phyloP scores from a whole-genome alignment of 2,113 vertebrate species.

The Muscicapa adusta region DNA sequence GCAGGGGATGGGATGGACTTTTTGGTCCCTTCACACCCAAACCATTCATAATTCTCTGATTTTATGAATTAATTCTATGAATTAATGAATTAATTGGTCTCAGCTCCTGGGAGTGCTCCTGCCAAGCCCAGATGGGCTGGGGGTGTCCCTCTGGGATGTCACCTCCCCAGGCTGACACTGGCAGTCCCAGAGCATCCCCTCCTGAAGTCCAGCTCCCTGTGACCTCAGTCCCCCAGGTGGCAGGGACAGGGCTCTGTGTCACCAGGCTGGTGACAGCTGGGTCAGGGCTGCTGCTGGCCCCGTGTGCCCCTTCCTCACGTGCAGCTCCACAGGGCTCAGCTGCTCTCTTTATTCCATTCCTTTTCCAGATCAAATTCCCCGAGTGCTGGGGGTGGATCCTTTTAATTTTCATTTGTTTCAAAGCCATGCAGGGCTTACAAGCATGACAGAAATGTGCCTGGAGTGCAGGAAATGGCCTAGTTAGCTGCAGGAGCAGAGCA shows the following conservation, averaged over 20 bases:
- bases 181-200: not conserved
- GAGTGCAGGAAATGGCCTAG: conserved; percentile 52
- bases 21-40: not conserved
- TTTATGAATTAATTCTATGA: not conserved
- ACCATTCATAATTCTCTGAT: not conserved
- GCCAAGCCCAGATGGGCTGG: fast-evolving
- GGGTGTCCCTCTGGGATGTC: fast-evolving
- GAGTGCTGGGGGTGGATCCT: conserved; percentile 11
- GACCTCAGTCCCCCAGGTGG: fast-evolving
- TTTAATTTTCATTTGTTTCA: conserved; percentile 36
- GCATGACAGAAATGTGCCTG: conserved; percentile 27
- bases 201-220: fast-evolving
- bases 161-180: not conserved
- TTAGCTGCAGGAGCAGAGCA: conserved; percentile 36
- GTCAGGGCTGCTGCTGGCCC: not conserved
- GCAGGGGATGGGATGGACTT: not conserved
- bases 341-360: not conserved
- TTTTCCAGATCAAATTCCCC: not conserved
- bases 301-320: fast-evolving
- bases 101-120: not conserved
- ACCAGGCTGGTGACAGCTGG: fast-evolving
- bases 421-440: not conserved
- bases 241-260: not conserved
- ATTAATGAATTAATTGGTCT: not conserved
- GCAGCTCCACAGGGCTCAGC: not conserved